Base-by-base conservation (phyloP, 2,888 invertebrate species). In the Tetheella fluctuosa region DNA sequence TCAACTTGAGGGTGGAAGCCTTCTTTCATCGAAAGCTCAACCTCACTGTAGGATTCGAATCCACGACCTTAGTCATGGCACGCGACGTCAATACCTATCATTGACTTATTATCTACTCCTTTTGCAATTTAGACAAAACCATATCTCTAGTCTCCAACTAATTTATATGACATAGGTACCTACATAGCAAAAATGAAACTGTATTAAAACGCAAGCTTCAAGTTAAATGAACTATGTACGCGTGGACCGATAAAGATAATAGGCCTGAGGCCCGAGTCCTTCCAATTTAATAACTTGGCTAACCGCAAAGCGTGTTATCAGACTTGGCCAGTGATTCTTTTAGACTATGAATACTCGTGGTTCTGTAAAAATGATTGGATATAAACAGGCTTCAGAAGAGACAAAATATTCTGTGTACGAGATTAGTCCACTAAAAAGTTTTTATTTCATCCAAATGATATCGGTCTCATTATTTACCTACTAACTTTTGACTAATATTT, bases 191-290 rank as follows among this genome's bases (percentile, higher is more conserved):
- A 52, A 28, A 23, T 23, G 48, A 39, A n/a, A 23, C 17, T 23
- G 25, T 39, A 60, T 62, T 69, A 69, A 61, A 66, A 68, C 39
- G 57, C 56, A 67, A 64, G 59, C 59, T 54, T 58, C 59, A 60
- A 63, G 64, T 70, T 68, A 64, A 70, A 63, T 64, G 63, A 52
- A 53, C 52, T 61, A 67, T 58, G 61, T 58, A 64, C 61, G 61
- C 59, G 60, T 58, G 53, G 55, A 53, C 20, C 60, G 59, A 62
- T 65, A 63, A 65, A 70, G 65, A 57, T 67, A 59, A 60, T 57
- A 25, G n/a, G 6, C 54, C 59, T 57, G 60, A 28, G 39, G 20
- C 30, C 2, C 42, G 55, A 59, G 54, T 30, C 56, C 58, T 53
- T 54, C 25, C 42, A 59, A 60, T 64, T 59, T 64, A 59, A 61